Evolutionary conservation across 2,888 invertebrate species (phyloP), one percentile per base, ranked within the genome.

Genomic region (Euproctis similis): DNA sequence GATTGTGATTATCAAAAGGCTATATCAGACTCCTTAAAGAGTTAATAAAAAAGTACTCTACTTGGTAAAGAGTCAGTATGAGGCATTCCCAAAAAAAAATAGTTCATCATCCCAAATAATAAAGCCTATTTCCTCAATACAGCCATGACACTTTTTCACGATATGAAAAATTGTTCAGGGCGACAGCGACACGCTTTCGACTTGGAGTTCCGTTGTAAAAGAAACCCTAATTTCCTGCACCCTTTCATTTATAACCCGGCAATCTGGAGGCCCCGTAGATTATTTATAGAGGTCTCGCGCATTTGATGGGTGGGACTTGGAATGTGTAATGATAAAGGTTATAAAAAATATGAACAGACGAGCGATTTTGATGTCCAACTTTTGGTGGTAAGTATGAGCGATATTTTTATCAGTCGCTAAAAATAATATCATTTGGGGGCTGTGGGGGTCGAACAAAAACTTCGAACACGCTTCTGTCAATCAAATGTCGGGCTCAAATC

Each of bases 151-250:
- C 63, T 54, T 71, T 67, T 68, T 64, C 69, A 69, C 61, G 48
- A 68, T 62, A 76, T 77, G 75, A 80, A 78, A 81, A 80, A 78
- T 81, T 75, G 74, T 77, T 80, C 75, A 78, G 68, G 60, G 64
- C 49, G 50, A 49, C 52, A 39, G 58, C 61, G 66, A 66, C 66
- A 68, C 64, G 65, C 58, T 58, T 51, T 47, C 57, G 55, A 59
- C 53, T 58, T 59, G 60, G 57, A 68, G 66, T 66, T 65, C 63
- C 71, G 76, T 65, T 66, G 67, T 80, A 81, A 81, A 80, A n/a
- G n/a, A 81, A 81, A 77, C 80, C 82, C 78, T 81, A 82, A 84
- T 84, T 81, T 81, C 81, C 78, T 75, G 73, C 70, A 78, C 82
- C 82, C 82, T 81, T 84, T 81, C 82, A 78, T 82, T 81, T 82